Base-by-base conservation (phyloP, 2,113 vertebrate genomes). In the Eira barbara region DNA sequence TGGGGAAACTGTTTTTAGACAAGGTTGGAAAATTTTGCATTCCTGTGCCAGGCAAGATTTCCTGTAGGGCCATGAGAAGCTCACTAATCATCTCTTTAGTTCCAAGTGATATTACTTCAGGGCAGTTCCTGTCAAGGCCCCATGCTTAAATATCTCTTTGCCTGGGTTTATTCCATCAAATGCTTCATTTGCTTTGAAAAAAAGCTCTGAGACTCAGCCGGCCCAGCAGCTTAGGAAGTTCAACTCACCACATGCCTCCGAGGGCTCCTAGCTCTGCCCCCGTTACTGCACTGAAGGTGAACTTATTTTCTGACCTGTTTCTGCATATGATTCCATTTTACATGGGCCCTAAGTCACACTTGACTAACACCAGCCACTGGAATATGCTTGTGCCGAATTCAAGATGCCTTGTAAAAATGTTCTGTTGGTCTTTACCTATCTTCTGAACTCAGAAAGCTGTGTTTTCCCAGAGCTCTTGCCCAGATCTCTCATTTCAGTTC, bases 41-140 rank as follows among this genome's bases (percentile, higher is more conserved):
- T 96, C 96, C 90, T 86, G 11, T 97, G 92, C 94, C 94, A 94
- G 82, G 78, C 89, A 69, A 94, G 92, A 97, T 97, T 98, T 97
- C 97, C 97, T 96, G 73, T 74, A 88, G 81, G 80, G 78, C 74
- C 86, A 27, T 52, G 79, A 97, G 93, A 91, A 94, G 69, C 95
- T 74, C 78, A 92, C 95, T 97, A 94, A 98, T 98, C 78, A 95
- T 93, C 78, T 97, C 85, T 86, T 97, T 96, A 95, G 81, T 95
- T 93, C 69, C 79, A 95, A 95, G 88, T 11, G 7, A 89, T 91
- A 79, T 78, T 86, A 91, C 89, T 95, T 89, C 94, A 95, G 95
- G 95, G 95, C 73, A 96, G 94, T 89, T 96, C 45, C 92, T 97
- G 96, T 97, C 97, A 97, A 94, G 90, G 76, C 61, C 80, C 57